Conservation (phyloP, 1,140 invertebrate species). For the Drosophila bocqueti region DNA sequence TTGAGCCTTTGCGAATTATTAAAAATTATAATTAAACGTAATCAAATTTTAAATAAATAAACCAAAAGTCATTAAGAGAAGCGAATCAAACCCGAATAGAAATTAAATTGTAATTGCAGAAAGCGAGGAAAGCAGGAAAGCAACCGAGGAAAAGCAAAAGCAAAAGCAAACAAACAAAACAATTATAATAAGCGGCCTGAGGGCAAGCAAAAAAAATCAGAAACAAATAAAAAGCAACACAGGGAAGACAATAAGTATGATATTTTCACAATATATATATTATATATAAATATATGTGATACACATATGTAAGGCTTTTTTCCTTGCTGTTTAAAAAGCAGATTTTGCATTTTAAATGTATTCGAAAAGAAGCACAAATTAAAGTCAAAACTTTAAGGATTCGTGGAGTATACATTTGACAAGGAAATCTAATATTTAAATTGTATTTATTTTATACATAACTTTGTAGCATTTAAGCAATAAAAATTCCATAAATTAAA, state of each 20-base stretch:
- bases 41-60: slow-evolving; percentile 76
- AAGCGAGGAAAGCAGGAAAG: slow-evolving; percentile 18
- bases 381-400: neutral
- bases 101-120: slow-evolving; percentile 58
- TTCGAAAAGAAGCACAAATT: neutral
- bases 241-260: slow-evolving; percentile 1
- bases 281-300: neutral
- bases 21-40: slow-evolving; percentile 74
- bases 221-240: slow-evolving; percentile 7
- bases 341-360: neutral
- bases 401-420: neutral
- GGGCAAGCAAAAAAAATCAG: slow-evolving; percentile 9
- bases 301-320: neutral
- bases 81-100: slow-evolving; percentile 44
- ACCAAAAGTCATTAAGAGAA: slow-evolving; percentile 31
- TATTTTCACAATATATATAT: neutral
- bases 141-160: slow-evolving; percentile 9
- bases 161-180: slow-evolving; percentile 60
- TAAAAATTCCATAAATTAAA: neutral
- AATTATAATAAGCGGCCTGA: slow-evolving; percentile 60
- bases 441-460: neutral
- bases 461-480: neutral
- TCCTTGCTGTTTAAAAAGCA: neutral
- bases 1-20: slow-evolving; percentile 32
- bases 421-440: neutral